These are phyloP conservation scores for Rhea americana DNA, from an alignment of 2,113 vertebrate species.

Conservation along the genomic window DNA sequence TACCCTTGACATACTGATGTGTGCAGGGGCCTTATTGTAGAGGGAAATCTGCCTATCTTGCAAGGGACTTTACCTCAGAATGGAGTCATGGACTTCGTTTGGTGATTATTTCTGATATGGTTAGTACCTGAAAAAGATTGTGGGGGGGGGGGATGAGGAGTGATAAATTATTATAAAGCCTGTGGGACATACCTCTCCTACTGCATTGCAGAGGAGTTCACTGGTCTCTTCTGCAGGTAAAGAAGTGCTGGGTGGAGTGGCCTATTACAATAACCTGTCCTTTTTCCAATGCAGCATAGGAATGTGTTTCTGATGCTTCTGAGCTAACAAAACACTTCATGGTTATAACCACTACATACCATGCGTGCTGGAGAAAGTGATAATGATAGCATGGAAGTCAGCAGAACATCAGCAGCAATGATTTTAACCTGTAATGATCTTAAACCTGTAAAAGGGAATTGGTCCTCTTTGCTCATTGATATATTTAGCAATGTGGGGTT, in stretches of 20 bases:
- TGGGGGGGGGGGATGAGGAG: too few species aligned
- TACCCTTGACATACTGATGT: neutral
- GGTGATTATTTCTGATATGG: neutral
- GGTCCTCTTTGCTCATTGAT: neutral
- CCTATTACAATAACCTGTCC: neutral
- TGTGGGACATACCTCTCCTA: neutral
- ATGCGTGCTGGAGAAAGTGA: neutral
- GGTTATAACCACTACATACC: neutral
- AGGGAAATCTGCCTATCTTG: neutral
- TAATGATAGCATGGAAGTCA: neutral
- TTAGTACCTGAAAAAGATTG: neutral
- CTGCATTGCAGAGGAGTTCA: neutral
- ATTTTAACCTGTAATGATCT: neutral
- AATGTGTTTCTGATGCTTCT: neutral
- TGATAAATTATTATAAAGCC: neutral
- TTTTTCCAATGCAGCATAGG: neutral
- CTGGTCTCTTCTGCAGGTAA: neutral
- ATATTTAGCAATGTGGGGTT: neutral
- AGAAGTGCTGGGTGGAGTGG: neutral
- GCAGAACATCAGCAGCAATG: neutral
- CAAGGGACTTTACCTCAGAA: neutral
- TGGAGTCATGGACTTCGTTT: neutral
- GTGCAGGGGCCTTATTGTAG: neutral
- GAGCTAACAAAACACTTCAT: neutral
- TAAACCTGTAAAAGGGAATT: neutral